Evolutionary conservation across 2,797 vertebrate species (phyloP).

Genomic region (Capromys pilorides): DNA sequence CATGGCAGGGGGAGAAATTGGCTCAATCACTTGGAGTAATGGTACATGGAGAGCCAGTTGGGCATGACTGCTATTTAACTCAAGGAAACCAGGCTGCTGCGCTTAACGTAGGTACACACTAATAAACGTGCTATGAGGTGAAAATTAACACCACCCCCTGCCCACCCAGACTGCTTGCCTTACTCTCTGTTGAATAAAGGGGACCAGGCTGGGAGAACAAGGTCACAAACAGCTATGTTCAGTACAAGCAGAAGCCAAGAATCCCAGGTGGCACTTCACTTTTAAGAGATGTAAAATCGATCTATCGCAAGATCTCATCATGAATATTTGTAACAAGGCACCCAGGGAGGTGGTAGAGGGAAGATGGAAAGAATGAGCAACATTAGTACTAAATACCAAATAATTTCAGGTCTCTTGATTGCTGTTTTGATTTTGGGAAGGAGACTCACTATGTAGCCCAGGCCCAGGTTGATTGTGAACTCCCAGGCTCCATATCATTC

Average conservation of each 20-base stretch:
- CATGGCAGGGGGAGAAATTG: conserved; percentile 85
- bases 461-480: background rate
- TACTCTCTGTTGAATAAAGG: conserved; percentile 68
- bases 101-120: conserved; percentile 73
- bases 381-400: background rate
- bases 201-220: conserved; percentile 69
- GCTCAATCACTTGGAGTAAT: conserved; percentile 87
- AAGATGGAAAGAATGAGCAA: background rate
- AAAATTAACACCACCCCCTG: conserved; percentile 76
- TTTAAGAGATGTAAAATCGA: background rate
- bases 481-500: background rate
- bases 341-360: background rate
- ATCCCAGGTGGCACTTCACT: background rate
- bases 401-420: background rate
- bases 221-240: conserved; percentile 16
- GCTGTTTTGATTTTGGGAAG: background rate
- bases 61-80: conserved; percentile 87
- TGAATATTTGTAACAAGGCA: background rate
- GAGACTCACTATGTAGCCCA: background rate
- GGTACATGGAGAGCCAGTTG: conserved; percentile 86
- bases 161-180: background rate
- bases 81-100: conserved; percentile 79
- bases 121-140: conserved; percentile 84
- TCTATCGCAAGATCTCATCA: background rate
- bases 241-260: background rate